These are phyloP conservation scores for Didymodactylos carnosus DNA, from an alignment of 2,888 invertebrate genomes.

Conservation along the genomic window DNA sequence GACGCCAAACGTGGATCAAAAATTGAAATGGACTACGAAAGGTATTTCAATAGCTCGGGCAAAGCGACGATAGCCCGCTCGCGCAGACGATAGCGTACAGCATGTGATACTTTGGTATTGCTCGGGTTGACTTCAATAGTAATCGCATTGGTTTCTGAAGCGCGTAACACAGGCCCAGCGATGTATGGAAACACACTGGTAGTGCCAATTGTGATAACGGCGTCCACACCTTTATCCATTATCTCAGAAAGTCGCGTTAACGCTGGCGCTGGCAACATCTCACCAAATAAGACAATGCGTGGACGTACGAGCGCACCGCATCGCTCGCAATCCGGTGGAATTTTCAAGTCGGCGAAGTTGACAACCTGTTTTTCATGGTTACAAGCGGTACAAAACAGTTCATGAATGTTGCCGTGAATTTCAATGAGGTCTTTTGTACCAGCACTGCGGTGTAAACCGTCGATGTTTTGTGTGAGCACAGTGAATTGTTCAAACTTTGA, in stretches of 20 bases:
- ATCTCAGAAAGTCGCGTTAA: background rate
- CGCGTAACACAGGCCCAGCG: background rate
- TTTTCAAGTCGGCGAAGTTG: background rate
- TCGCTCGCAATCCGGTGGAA: background rate
- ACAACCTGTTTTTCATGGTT: background rate
- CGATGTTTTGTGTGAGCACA: constrained; percentile 47
- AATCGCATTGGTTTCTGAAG: background rate
- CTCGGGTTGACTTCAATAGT: background rate
- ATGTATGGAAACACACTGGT: background rate
- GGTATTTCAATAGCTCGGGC: background rate
- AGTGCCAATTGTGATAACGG: background rate
- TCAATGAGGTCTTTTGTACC: constrained; percentile 44
- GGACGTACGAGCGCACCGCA: background rate
- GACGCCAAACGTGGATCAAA: too few relatives aligned
- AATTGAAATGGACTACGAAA: background rate
- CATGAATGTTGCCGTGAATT: constrained; percentile 40
- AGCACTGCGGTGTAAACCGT: constrained; percentile 44
- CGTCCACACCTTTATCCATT: background rate
- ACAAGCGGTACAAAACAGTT: background rate
- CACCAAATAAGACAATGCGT: background rate
- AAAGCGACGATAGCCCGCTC: background rate
- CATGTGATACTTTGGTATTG: background rate
- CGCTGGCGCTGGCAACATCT: background rate
- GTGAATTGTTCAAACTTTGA: constrained; percentile 37
- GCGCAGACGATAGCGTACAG: background rate